Evolutionary conservation across 2,888 invertebrate genomes (phyloP), one percentile per base, ranked within the genome.

Genomic region (Parnassius apollo): DNA sequence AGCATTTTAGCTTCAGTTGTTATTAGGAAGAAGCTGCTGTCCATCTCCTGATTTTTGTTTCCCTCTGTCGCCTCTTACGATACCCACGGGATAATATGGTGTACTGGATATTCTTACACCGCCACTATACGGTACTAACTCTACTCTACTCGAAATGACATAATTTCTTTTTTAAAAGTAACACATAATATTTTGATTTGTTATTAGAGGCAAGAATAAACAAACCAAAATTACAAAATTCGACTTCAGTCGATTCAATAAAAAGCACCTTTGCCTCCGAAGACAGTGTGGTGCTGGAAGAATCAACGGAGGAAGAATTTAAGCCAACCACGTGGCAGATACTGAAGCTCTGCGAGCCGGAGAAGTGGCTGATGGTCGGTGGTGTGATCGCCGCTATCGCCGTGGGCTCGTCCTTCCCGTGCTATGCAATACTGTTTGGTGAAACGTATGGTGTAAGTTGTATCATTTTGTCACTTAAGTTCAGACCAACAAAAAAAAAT

Each of bases 361-460:
- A 96, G 81, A 96, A 95, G 93, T 93, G 92, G 54, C 92, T 91
- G 71, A 94, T 96, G 75, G 55, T 94, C 0, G 76, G 93, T 8
- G 95, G 95, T 1, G 91, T 94, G 11, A 53, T 95, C 2, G 94
- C 95, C 0, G 94, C 96, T 0, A 81, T 94, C 0, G 85, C 94
- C 58, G 95, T 95, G 2, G 96, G 96, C 0, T 91, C 94, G 0
- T 94, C 95, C 0, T 95, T 95, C 71, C 96, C 96, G 0, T 90
- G 94, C 49, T 96, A 96, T 79, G 96, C 96, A 0, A 91, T 96
- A 1, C 87, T 96, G n/a, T 96, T 96, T 72, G 96, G 96, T 48
- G 95, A 96, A 76, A 95, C 96, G 49, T 95, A 96, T 73, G 94
- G 94, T 66, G 94, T 94, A 86, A 86, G 92, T 82, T 55, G 57